Percentiles rank a stretch among this genome's conserved stretches.
These are phyloP conservation scores for Agrilus biguttatus DNA, from an alignment of 2,888 invertebrate species.

Conservation along the genomic window DNA sequence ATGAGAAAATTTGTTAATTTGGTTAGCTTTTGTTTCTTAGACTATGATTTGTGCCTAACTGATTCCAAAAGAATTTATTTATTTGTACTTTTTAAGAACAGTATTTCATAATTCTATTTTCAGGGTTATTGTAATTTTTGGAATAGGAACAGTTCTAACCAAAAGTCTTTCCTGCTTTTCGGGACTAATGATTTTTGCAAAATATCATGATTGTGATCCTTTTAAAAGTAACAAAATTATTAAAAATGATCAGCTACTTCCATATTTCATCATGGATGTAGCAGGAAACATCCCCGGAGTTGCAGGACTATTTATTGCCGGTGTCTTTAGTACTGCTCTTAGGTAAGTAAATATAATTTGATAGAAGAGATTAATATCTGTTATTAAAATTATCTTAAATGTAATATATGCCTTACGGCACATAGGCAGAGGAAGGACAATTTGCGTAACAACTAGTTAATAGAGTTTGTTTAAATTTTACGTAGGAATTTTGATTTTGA, in stretches of 20 bases:
- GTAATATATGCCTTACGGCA: too few relatives aligned
- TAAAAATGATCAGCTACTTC: slow-evolving; percentile 41
- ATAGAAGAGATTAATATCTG: not conserved
- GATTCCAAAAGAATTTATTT: too few relatives aligned
- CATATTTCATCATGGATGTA: slow-evolving; percentile 54
- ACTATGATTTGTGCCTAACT: too few relatives aligned
- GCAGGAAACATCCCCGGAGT: slow-evolving; percentile 48
- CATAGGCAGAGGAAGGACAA: too few relatives aligned
- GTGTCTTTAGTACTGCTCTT: slow-evolving; percentile 56
- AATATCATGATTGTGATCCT: slow-evolving; percentile 50
- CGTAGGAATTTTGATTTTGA: too few relatives aligned
- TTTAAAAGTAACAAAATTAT: slow-evolving; percentile 37
- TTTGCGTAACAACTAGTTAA: too few relatives aligned
- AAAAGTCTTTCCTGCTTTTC: slow-evolving; percentile 7
- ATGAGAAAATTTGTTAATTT: too few relatives aligned
- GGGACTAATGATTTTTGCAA: slow-evolving; percentile 40
- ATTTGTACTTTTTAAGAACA: too few relatives aligned
- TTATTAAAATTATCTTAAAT: too few relatives aligned
- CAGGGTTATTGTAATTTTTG: slow-evolving; percentile 8
- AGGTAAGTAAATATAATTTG: slow-evolving; percentile 24
- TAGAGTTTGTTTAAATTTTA: too few relatives aligned
- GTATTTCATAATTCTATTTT: not conserved
- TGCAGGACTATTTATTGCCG: slow-evolving; percentile 57
- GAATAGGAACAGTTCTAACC: slow-evolving; percentile 7
- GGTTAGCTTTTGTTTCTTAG: too few relatives aligned